Evolutionary conservation across 2,888 invertebrate species (phyloP).

Genomic region (Acanthococcus lagerstroemiae): DNA sequence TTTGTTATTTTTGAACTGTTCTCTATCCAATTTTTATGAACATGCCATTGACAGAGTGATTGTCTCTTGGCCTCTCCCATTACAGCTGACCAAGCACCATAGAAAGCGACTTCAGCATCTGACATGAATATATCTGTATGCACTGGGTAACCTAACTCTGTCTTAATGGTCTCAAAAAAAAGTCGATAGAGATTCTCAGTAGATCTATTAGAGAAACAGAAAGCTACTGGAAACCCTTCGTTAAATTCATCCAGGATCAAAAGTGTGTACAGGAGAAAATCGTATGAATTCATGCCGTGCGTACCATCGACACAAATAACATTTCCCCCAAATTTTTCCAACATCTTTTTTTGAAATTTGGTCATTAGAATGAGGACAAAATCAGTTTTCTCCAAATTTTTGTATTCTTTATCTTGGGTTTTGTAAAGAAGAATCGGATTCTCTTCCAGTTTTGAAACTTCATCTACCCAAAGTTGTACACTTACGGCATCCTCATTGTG

Average conservation of each 20-base stretch:
- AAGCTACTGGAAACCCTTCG: conserved; percentile 1
- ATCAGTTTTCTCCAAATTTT: neutral
- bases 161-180: neutral
- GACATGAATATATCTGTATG: neutral
- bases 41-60: conserved; percentile 1
- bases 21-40: conserved; percentile 3
- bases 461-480: neutral
- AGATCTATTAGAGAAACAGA: neutral
- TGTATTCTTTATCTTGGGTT: neutral
- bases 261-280: neutral
- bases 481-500: neutral
- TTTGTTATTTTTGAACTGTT: too few relatives aligned
- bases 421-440: neutral
- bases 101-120: neutral
- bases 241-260: conserved; percentile 3
- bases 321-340: neutral
- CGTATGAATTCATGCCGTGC: conserved; percentile 1
- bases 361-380: neutral
- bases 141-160: neutral
- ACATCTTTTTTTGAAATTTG: neutral
- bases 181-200: neutral
- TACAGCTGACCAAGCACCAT: neutral
- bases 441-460: neutral
- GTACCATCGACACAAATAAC: conserved; percentile 6
- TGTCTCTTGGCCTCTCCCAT: neutral